These are phyloP conservation scores for Pluvianellus socialis DNA, from an alignment of 2,113 vertebrate species.

Conservation along the genomic window DNA sequence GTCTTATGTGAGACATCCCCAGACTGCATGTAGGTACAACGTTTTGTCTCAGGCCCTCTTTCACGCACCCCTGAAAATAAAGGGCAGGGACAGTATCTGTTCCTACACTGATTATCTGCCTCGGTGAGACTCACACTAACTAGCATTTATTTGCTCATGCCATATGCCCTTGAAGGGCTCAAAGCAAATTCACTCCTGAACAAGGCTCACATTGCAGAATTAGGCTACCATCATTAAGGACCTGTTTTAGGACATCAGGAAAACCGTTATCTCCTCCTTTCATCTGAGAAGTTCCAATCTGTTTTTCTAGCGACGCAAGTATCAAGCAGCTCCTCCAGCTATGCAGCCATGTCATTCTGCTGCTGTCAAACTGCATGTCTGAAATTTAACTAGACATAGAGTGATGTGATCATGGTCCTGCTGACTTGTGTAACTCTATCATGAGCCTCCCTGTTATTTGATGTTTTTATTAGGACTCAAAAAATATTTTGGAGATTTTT, in stretches of 20 bases:
- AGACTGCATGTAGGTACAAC: not conserved
- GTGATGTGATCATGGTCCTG: not conserved
- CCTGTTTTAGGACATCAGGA: not conserved
- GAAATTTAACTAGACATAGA: not conserved
- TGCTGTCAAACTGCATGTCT: not conserved
- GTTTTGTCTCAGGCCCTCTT: not conserved
- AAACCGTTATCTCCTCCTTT: not conserved
- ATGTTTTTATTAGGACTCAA: not conserved
- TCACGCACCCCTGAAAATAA: not conserved
- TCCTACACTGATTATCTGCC: not conserved
- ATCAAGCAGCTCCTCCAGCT: not conserved
- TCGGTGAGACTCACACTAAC: not conserved
- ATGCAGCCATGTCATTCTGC: not conserved
- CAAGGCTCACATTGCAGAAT: not conserved
- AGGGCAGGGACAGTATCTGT: not conserved
- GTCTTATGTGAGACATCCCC: not conserved
- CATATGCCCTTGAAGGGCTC: not conserved
- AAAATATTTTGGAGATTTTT: not conserved
- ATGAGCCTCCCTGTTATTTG: not conserved
- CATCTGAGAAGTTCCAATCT: not conserved
- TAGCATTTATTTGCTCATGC: not conserved
- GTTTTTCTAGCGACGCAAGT: not conserved
- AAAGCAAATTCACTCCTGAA: not conserved
- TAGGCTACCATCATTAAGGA: not conserved
- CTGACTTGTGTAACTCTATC: not conserved